Percentiles rank a stretch among this genome's conserved stretches.
Evolutionary conservation across 2,797 vertebrate genomes (phyloP).

Genomic region (Psittacula echo): DNA sequence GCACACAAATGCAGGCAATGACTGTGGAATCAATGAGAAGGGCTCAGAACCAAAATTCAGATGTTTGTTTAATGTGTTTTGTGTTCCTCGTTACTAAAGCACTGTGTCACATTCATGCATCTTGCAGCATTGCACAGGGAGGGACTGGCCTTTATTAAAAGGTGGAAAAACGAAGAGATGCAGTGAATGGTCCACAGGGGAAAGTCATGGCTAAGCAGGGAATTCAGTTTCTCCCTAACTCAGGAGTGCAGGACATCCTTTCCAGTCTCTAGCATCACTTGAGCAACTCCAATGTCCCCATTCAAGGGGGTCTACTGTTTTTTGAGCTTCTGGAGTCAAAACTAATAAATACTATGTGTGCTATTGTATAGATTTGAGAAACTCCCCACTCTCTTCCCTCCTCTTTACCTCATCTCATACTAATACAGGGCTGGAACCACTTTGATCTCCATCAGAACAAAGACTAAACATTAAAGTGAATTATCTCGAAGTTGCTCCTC

Average conservation of each 20-base stretch:
- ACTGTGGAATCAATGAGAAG: neutral
- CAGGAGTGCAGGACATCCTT: neutral
- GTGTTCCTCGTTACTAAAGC: neutral
- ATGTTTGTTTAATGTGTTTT: neutral
- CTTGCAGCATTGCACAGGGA: neutral
- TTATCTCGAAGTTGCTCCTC: constrained; percentile 75
- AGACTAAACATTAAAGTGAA: constrained; percentile 64
- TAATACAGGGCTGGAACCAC: neutral
- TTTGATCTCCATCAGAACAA: constrained; percentile 63
- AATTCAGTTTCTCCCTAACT: neutral
- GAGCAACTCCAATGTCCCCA: neutral
- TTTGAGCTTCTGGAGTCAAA: neutral
- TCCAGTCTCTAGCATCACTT: neutral
- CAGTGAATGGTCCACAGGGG: accelerated
- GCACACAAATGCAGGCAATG: neutral
- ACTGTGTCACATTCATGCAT: neutral
- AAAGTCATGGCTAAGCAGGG: neutral
- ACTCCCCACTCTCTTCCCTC: neutral
- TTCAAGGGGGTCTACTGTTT: neutral
- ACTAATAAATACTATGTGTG: neutral
- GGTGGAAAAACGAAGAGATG: neutral
- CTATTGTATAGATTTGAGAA: neutral
- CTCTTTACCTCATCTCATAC: neutral
- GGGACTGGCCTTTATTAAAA: neutral
- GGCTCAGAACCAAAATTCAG: neutral